phyloP scores from a whole-genome alignment of 2,113 vertebrate genomes.

The Channa argus region DNA sequence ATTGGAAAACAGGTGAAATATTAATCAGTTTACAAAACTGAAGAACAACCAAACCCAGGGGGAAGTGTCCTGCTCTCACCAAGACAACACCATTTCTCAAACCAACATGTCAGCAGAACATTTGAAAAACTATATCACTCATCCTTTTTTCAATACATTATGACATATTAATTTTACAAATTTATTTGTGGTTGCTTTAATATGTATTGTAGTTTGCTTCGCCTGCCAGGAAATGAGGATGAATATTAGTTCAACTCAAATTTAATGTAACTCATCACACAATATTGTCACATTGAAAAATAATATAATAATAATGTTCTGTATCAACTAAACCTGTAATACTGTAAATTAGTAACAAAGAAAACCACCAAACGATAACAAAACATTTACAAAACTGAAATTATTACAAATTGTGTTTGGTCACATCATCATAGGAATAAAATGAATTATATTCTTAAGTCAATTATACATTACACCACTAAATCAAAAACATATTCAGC shows the following conservation, averaged over 20 bases:
- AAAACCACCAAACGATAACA: neutral
- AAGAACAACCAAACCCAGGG: slow-evolving; percentile 62
- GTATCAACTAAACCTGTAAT: neutral
- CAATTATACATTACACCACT: neutral
- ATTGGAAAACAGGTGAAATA: slow-evolving; percentile 64
- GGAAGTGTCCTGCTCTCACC: slow-evolving; percentile 46
- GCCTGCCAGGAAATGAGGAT: neutral
- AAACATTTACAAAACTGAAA: neutral
- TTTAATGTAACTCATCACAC: too few species aligned
- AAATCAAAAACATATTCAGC: neutral
- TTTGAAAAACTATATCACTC: slow-evolving; percentile 55
- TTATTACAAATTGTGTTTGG: neutral
- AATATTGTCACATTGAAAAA: neutral
- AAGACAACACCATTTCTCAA: slow-evolving; percentile 56
- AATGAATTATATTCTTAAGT: neutral
- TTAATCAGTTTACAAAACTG: slow-evolving; percentile 69
- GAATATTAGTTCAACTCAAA: neutral
- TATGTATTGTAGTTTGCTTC: neutral
- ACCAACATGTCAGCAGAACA: slow-evolving; percentile 43
- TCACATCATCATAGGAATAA: neutral
- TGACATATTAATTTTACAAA: slow-evolving; percentile 43
- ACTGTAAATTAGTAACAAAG: neutral
- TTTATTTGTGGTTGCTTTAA: slow-evolving; percentile 14
- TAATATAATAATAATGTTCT: neutral
- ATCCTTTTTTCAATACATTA: slow-evolving; percentile 36